Conservation (phyloP, 2,888 invertebrate species). For the Drosophila borealis region DNA sequence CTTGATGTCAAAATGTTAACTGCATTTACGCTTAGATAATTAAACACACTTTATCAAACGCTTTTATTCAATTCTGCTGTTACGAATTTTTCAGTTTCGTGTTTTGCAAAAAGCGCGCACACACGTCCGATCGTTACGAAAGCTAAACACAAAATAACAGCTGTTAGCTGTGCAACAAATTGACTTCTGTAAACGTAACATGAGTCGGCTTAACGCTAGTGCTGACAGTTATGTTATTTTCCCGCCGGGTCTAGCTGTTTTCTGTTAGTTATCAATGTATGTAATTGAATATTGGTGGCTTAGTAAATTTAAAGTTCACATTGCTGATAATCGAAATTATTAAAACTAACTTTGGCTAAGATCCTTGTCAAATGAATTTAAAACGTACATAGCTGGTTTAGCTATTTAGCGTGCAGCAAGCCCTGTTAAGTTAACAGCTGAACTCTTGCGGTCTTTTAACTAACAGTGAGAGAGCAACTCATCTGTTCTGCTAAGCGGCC, state of each 20-base stretch:
- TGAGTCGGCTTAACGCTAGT: conserved; percentile 22
- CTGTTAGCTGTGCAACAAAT: conserved; percentile 19
- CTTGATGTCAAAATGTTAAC: conserved; percentile 47
- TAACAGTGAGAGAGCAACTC: conserved; percentile 38
- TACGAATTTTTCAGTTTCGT: conserved; percentile 40
- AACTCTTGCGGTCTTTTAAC: conserved; percentile 13
- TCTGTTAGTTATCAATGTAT: too few relatives aligned
- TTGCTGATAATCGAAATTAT: too few relatives aligned
- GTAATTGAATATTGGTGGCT: neutral
- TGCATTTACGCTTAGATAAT: conserved; percentile 41
- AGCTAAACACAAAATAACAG: conserved; percentile 51
- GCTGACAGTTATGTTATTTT: conserved; percentile 21
- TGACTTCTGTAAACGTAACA: conserved; percentile 23
- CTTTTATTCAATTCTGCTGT: conserved; percentile 20
- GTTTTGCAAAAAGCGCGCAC: conserved; percentile 45
- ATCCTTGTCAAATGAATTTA: neutral
- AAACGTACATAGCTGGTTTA: neutral
- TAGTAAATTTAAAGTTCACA: neutral
- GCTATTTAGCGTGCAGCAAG: neutral
- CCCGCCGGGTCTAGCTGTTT: conserved; percentile 17
- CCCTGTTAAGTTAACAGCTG: conserved; percentile 23
- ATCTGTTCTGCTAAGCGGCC: conserved; percentile 32
- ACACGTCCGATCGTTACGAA: conserved; percentile 61
- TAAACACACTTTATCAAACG: conserved; percentile 47
- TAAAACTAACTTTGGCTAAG: rapidly evolving